Percentiles rank a stretch among this genome's conserved stretches.
These are phyloP conservation scores for Drosophila prosaltans DNA, from an alignment of 1,140 invertebrate genomes.

Conservation along the genomic window DNA sequence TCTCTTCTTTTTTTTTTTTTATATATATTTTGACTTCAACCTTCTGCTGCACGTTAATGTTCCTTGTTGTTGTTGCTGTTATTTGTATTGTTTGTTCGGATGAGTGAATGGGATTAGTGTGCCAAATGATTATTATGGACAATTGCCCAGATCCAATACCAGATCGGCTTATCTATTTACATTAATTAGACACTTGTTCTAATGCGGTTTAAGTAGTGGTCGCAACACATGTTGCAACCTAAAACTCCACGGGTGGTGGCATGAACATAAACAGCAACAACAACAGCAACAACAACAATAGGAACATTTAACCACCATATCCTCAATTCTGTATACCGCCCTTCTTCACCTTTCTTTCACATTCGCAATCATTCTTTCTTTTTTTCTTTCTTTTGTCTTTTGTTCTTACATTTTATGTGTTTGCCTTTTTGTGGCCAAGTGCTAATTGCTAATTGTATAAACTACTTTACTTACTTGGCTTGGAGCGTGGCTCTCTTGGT, in stretches of 20 bases:
- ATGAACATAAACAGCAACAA: background rate
- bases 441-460: slow-evolving; percentile 51
- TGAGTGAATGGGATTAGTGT: slow-evolving; percentile 44
- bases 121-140: slow-evolving; percentile 44
- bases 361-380: no score
- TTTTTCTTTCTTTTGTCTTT: background rate
- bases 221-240: slow-evolving; percentile 58
- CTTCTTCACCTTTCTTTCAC: slow-evolving; percentile 3
- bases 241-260: slow-evolving; percentile 56
- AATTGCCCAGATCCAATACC: slow-evolving; percentile 50
- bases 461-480: slow-evolving; percentile 93
- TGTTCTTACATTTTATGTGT: slow-evolving; percentile 14
- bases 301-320: background rate
- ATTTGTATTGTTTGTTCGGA: slow-evolving; percentile 21
- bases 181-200: slow-evolving; percentile 67
- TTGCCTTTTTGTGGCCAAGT: slow-evolving; percentile 37
- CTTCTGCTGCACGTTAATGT: slow-evolving; percentile 8
- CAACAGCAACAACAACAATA: background rate
- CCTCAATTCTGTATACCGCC: background rate
- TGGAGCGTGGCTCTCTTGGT: slow-evolving; percentile 97
- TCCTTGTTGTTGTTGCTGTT: background rate
- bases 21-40: slow-evolving; percentile 16
- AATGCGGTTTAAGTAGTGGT: slow-evolving; percentile 38
- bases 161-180: slow-evolving; percentile 60
- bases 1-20: background rate